Conservation (phyloP, 2,797 vertebrate species). For the Mareca strepera region DNA sequence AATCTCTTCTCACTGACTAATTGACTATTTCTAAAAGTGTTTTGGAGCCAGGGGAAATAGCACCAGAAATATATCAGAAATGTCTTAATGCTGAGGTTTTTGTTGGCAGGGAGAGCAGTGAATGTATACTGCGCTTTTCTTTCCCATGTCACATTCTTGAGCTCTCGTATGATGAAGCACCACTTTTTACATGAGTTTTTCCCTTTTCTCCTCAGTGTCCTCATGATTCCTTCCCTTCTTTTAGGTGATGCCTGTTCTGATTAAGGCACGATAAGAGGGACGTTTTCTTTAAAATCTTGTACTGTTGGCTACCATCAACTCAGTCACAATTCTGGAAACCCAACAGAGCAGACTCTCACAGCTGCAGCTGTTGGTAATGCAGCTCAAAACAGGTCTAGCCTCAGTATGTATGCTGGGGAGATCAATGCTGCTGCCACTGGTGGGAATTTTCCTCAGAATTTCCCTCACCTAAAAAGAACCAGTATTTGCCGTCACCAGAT, state of each 20-base stretch:
- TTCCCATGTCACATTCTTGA: not conserved
- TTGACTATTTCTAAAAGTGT: not conserved
- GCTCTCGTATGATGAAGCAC: not conserved
- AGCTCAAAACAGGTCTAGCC: not conserved
- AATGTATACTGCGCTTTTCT: not conserved
- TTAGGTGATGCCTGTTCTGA: not conserved
- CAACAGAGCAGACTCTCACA: not conserved
- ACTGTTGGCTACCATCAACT: not conserved
- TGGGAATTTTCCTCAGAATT: slow-evolving; percentile 11
- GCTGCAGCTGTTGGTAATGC: not conserved
- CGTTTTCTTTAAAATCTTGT: not conserved
- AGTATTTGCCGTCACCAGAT: not conserved
- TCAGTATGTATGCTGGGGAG: not conserved
- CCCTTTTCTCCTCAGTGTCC: not conserved
- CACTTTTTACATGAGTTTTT: not conserved
- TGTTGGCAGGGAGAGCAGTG: not conserved
- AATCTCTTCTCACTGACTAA: not conserved
- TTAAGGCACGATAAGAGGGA: not conserved
- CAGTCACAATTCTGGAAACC: not conserved
- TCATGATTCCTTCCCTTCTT: not conserved
- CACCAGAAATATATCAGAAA: not conserved
- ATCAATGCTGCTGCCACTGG: not conserved
- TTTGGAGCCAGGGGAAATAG: not conserved
- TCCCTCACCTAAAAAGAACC: not conserved
- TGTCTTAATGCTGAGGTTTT: not conserved